Conservation (phyloP, 1,140 invertebrate genomes). For the Pogonus chalceus region DNA sequence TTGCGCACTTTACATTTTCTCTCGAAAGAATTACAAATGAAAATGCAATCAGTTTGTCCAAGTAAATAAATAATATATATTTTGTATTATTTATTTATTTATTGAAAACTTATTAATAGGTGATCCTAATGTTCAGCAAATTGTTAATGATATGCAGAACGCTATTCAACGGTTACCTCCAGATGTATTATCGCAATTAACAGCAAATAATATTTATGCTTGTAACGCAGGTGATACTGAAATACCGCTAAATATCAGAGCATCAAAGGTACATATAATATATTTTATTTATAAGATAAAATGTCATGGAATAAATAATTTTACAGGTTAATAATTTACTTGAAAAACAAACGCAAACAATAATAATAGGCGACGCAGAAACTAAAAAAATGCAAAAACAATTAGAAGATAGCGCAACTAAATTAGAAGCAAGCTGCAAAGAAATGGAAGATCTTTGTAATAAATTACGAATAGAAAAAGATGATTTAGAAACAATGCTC, state of each 20-base stretch:
- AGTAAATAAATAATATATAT: slow-evolving; percentile 21
- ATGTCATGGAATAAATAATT: neutral
- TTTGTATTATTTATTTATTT: slow-evolving; percentile 1
- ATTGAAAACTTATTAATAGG: slow-evolving; percentile 19
- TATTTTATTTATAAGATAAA: neutral
- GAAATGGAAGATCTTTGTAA: slow-evolving; percentile 28
- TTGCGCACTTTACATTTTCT: slow-evolving; percentile 31
- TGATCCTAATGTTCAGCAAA: slow-evolving; percentile 25
- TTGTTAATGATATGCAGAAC: slow-evolving; percentile 28
- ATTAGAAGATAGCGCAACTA: slow-evolving; percentile 28
- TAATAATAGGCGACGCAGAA: slow-evolving; percentile 14
- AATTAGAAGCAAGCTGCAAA: slow-evolving; percentile 28
- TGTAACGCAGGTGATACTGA: too few species aligned
- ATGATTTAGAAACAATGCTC: slow-evolving; percentile 24
- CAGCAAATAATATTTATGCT: too few species aligned
- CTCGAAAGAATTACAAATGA: slow-evolving; percentile 26
- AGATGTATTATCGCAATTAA: slow-evolving; percentile 23
- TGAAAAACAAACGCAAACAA: neutral
- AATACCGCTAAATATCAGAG: too few species aligned
- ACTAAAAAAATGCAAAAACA: slow-evolving; percentile 23
- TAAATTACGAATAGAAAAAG: slow-evolving; percentile 28
- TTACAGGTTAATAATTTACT: neutral
- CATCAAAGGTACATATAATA: too few species aligned
- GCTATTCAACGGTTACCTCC: slow-evolving; percentile 29
- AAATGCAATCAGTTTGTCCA: slow-evolving; percentile 20